Evolutionary conservation across 2,888 invertebrate species (phyloP).

Genomic region (Drosophila ezoana): DNA sequence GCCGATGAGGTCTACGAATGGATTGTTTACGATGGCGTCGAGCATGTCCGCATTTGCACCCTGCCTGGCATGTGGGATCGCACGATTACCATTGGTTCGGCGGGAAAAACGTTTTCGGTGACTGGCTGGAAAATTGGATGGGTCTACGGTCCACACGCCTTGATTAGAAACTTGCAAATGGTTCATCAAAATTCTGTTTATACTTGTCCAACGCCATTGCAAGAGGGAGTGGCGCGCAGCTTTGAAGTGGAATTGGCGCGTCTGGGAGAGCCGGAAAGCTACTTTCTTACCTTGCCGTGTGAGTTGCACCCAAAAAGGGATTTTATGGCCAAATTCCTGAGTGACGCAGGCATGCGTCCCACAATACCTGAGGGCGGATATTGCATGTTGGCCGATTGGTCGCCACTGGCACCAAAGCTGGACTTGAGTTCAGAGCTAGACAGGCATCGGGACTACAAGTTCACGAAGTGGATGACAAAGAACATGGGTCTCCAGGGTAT

Average conservation of each 20-base stretch:
- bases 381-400: constrained; percentile 98
- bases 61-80: constrained; percentile 99
- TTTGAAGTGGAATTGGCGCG: constrained; percentile 93
- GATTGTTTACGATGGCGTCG: constrained; percentile 93
- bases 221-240: constrained; percentile 96
- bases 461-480: constrained; percentile 98
- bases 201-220: constrained; percentile 94
- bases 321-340: constrained; percentile 90
- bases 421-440: constrained; percentile 90
- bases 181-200: constrained; percentile 98
- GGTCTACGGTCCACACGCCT: constrained; percentile 94
- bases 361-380: constrained; percentile 98
- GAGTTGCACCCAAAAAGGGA: constrained; percentile 93
- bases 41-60: constrained; percentile 97
- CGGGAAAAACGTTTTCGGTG: constrained; percentile 98
- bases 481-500: constrained; percentile 96
- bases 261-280: constrained; percentile 91
- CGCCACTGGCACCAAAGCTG: constrained; percentile 89
- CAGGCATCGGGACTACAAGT: constrained; percentile 93
- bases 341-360: constrained; percentile 94
- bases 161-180: constrained; percentile 92
- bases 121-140: constrained; percentile 99
- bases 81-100: constrained; percentile 98
- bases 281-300: constrained; percentile 90
- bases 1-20: constrained; percentile 99